A percentile compares a stretch with the other conserved stretches of the same genome.
Evolutionary conservation across 2,888 invertebrate genomes (phyloP).

Genomic region (Erynnis tages): DNA sequence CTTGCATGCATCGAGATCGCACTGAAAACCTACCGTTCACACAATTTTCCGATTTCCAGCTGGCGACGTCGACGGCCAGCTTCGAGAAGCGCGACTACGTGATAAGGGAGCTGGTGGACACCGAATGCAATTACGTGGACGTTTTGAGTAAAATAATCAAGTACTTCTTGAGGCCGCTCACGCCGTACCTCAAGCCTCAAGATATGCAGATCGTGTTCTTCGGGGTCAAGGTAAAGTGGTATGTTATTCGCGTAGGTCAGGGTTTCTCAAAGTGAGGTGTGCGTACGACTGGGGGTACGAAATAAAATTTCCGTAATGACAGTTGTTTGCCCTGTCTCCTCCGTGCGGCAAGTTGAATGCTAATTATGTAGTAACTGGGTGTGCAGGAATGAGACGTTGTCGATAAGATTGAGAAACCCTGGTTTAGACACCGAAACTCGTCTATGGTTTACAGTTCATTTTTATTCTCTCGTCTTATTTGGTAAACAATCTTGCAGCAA

Average conservation of each 20-base stretch:
- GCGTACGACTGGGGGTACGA: no score
- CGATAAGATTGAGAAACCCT: no score
- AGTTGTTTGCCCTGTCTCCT: no score
- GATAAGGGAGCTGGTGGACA: conserved; percentile 96
- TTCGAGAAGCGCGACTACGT: conserved; percentile 96
- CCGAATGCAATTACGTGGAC: conserved; percentile 97
- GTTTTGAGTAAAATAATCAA: conserved; percentile 92
- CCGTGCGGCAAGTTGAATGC: no score
- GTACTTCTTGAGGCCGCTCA: conserved; percentile 90
- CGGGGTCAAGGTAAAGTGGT: conserved; percentile 87
- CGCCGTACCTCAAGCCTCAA: conserved; percentile 85
- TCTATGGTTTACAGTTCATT: no score
- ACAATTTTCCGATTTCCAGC: conserved; percentile 48
- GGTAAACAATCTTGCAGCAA: no score
- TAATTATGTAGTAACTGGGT: no score
- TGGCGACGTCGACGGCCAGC: conserved; percentile 80
- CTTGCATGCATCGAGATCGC: conserved; percentile 16
- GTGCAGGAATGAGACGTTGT: no score
- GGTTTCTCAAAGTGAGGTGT: no score
- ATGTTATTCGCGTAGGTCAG: background rate
- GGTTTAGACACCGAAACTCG: no score
- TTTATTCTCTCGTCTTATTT: no score
- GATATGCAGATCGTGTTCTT: conserved; percentile 92
- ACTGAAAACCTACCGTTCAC: background rate
- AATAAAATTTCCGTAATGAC: no score